A percentile compares a stretch with the other conserved stretches of the same genome.
phyloP scores from a whole-genome alignment of 2,113 vertebrate species.

The Platysteira castanea region DNA sequence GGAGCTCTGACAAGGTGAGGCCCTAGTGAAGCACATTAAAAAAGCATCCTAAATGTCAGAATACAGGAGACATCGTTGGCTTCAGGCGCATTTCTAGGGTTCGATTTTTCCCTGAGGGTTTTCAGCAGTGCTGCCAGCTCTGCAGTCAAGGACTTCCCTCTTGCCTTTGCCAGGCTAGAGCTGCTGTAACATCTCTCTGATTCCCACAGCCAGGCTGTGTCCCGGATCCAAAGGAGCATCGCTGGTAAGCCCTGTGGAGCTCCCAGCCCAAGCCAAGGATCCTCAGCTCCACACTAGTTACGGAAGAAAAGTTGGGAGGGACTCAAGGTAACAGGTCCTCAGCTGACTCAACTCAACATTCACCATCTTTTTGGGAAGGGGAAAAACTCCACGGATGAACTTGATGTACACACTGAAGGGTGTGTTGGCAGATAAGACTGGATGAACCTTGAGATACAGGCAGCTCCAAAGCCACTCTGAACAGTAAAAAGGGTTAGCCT shows the following conservation, averaged over 20 bases:
- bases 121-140: background rate
- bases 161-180: background rate
- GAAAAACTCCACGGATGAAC: background rate
- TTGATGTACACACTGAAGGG: background rate
- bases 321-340: fast-evolving
- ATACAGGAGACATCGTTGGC: background rate
- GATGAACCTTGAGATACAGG: background rate
- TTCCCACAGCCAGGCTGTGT: background rate
- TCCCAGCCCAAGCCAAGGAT: background rate
- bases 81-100: background rate
- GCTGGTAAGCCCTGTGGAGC: background rate
- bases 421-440: background rate
- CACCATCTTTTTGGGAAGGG: background rate
- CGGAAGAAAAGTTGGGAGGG: background rate
- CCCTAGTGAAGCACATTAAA: background rate
- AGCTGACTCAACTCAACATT: background rate
- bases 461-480: background rate
- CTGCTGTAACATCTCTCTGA: background rate
- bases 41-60: background rate
- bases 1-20: background rate
- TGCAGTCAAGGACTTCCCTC: background rate
- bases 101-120: background rate
- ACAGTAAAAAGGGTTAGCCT: background rate
- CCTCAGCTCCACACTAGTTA: background rate
- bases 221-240: background rate